These are phyloP conservation scores for Tonatia bakeri DNA, from an alignment of 2,113 vertebrate species.

Conservation along the genomic window DNA sequence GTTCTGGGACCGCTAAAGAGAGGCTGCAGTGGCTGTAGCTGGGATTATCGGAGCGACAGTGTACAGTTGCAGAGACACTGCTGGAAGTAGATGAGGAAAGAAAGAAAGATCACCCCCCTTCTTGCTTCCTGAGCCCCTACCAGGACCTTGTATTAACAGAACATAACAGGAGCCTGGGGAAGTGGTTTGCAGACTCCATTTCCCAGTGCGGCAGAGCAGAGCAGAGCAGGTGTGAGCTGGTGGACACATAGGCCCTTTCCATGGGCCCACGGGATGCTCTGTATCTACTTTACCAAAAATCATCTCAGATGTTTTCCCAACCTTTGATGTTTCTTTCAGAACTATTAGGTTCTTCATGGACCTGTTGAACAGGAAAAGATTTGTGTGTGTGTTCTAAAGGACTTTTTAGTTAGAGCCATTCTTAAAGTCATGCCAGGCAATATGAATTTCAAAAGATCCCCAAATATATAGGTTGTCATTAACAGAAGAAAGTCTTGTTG, in stretches of 20 bases:
- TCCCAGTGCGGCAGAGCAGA: neutral
- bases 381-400: neutral
- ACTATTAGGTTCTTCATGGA: neutral
- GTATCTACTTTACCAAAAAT: neutral
- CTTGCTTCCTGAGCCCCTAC: neutral
- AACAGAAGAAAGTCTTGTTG: neutral
- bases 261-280: too few species aligned
- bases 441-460: neutral
- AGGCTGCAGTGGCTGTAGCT: neutral
- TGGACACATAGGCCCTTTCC: neutral
- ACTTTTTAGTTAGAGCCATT: neutral
- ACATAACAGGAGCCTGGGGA: neutral
- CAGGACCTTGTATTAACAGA: neutral
- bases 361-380: neutral
- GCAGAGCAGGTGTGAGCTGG: neutral
- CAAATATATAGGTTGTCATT: neutral
- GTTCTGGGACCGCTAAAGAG: too few species aligned
- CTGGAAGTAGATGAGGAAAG: neutral
- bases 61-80: neutral
- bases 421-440: neutral
- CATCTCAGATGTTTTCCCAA: neutral
- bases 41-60: neutral
- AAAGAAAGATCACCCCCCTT: neutral
- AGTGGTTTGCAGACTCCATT: neutral
- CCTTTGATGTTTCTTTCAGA: neutral